A percentile compares a stretch with the other conserved stretches of the same genome.
Evolutionary conservation across 2,113 vertebrate genomes (phyloP).

Genomic region (Triplophysa dalaica): DNA sequence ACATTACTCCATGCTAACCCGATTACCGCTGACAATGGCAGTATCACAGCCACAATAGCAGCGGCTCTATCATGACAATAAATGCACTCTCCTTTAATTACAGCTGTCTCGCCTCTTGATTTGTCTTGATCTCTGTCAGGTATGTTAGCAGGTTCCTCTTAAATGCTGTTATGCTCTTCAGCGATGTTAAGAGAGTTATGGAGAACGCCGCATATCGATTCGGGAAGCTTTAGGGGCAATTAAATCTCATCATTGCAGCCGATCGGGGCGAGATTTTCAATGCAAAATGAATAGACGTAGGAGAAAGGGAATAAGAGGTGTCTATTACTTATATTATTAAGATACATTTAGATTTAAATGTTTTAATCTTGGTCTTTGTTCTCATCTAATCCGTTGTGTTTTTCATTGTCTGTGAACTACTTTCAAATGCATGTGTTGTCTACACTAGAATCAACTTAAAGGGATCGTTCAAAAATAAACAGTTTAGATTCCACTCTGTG

Average conservation of each 20-base stretch:
- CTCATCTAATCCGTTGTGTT: neutral
- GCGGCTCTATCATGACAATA: conserved; percentile 45
- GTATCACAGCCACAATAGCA: conserved; percentile 53
- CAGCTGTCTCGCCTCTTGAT: conserved; percentile 49
- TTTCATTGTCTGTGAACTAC: too few relatives aligned
- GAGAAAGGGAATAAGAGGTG: neutral
- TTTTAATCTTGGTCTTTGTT: neutral
- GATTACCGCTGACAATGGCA: conserved; percentile 54
- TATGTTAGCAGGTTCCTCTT: conserved; percentile 44
- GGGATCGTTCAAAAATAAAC: too few relatives aligned
- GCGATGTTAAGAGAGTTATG: conserved; percentile 29
- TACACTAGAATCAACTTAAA: too few relatives aligned
- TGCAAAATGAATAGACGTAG: neutral
- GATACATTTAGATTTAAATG: neutral
- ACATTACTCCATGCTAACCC: conserved; percentile 50
- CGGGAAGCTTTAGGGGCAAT: conserved; percentile 16
- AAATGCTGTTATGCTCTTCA: conserved; percentile 48
- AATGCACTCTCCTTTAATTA: conserved; percentile 56
- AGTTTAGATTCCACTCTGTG: too few relatives aligned
- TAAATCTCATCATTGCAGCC: conserved; percentile 16
- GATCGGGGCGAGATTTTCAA: conserved; percentile 5
- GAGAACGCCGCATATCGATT: conserved; percentile 18
- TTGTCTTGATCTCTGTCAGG: conserved; percentile 61
- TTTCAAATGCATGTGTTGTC: too few relatives aligned
- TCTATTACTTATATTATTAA: neutral